These are phyloP conservation scores for Kuschelorhynchus macadamiae DNA, from an alignment of 2,888 invertebrate genomes.

Conservation along the genomic window DNA sequence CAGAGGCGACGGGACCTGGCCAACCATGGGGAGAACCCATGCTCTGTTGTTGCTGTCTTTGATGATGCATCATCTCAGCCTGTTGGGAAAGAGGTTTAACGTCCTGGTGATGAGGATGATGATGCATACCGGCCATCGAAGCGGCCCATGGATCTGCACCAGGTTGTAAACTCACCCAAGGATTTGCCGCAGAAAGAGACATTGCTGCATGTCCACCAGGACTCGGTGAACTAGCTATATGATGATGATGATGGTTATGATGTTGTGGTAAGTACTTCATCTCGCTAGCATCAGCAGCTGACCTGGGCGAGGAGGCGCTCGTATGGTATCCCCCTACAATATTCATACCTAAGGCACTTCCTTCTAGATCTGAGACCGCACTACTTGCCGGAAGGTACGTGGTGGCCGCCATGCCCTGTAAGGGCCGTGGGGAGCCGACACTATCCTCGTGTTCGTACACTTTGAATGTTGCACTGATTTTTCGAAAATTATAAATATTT, in stretches of 20 bases:
- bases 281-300: constrained; percentile 89
- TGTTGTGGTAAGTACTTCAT: constrained; percentile 95
- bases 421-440: constrained; percentile 71
- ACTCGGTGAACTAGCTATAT: constrained; percentile 78
- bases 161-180: constrained; percentile 87
- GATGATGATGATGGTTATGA: constrained; percentile 87
- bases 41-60: constrained; percentile 71
- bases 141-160: constrained; percentile 85
- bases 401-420: constrained; percentile 92
- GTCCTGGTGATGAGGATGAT: constrained; percentile 82
- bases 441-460: constrained; percentile 65
- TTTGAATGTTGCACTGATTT: constrained; percentile 57
- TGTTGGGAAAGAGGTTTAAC: constrained; percentile 83
- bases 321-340: constrained; percentile 84
- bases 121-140: constrained; percentile 77
- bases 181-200: constrained; percentile 73
- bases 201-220: constrained; percentile 74
- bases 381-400: constrained; percentile 90
- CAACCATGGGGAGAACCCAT: constrained; percentile 83
- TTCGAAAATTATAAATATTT: constrained; percentile 15
- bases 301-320: constrained; percentile 87
- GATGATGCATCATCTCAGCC: constrained; percentile 71
- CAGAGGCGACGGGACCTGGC: constrained; percentile 90
- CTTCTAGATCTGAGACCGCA: constrained; percentile 78
- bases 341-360: constrained; percentile 80